These are phyloP conservation scores for Lepus townsendii DNA, from an alignment of 2,797 vertebrate species.

Conservation along the genomic window DNA sequence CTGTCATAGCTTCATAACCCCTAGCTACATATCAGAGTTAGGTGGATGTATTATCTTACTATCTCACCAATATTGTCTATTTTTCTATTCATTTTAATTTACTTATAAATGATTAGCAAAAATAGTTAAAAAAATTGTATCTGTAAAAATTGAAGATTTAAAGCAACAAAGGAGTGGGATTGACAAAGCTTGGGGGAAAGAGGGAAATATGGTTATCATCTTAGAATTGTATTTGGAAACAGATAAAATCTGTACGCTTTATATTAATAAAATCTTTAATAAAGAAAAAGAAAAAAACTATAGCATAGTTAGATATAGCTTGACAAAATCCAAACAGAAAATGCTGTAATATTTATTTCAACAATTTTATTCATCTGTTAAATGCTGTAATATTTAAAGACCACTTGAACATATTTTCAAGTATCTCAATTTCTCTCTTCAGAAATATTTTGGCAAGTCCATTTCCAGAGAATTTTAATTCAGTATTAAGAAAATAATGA, in stretches of 20 bases:
- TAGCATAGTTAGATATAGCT: neutral
- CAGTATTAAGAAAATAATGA: no score
- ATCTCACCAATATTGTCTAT: neutral
- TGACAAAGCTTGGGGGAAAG: no score
- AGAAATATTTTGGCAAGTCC: neutral
- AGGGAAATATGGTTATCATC: no score
- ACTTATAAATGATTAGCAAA: neutral
- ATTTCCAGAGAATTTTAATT: no score
- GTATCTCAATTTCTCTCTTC: neutral
- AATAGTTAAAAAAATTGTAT: neutral
- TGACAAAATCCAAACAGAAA: constrained; percentile 26
- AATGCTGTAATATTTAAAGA: neutral
- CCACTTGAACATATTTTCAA: neutral
- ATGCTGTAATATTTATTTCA: neutral
- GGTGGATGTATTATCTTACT: neutral
- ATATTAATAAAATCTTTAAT: no score
- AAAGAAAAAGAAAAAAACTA: no score
- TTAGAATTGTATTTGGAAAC: no score
- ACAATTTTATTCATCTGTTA: neutral
- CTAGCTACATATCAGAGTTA: neutral
- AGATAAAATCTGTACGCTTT: no score
- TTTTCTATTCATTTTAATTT: neutral
- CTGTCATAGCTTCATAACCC: neutral
- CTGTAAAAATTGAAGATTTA: no score
- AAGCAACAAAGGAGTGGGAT: no score